Base-by-base conservation (phyloP, 2,888 invertebrate genomes). In the Chorisops tibialis region DNA sequence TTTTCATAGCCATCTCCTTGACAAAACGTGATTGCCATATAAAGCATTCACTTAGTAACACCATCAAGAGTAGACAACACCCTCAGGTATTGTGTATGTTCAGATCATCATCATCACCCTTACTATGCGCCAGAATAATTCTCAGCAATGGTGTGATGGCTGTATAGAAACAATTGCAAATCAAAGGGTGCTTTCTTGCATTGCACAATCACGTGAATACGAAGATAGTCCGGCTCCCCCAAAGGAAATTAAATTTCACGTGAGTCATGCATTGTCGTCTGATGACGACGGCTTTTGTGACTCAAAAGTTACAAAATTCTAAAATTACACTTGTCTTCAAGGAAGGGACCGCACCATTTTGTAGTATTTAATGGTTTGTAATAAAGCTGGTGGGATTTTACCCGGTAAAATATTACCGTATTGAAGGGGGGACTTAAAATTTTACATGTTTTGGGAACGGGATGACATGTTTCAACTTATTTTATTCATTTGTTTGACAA, bases 231-330 rank as follows among this genome's bases (percentile, higher is more conserved):
- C 4, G 16, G 6, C 47, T 21, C 22, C 21, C 47, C 47, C 47
- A 47, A 47, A 47, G 47, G 47, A 47, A 47, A 47, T 47, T 47
- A 47, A 47, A 21, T 47, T 47, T 21, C 47, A 47, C 47, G 47
- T 47, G 47, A 47, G 47, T 47, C 47, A 47, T 47, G 47, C 47
- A 47, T 12, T 19, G 47, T 9, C 9, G 5, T 30, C 9, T 30
- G 30, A 30, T 30, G 30, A 30, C n/a, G n/a, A n/a, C 30, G 30
- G 2, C 9, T 30, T 30, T 2, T 9, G 7, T 2, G 30, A 30
- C 30, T 19, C 11, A 18, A 45, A 16, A 45, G 45, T 18, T 18
- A 16, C 16, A 9, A 2, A 5, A 1, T 19, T n/a, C 14, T 11
- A 7, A 18, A 18, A 39, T 16, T 3, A 2, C 37, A 35, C 6